Conservation (phyloP, 2,113 vertebrate species). For the Thinocorus orbignyianus region DNA sequence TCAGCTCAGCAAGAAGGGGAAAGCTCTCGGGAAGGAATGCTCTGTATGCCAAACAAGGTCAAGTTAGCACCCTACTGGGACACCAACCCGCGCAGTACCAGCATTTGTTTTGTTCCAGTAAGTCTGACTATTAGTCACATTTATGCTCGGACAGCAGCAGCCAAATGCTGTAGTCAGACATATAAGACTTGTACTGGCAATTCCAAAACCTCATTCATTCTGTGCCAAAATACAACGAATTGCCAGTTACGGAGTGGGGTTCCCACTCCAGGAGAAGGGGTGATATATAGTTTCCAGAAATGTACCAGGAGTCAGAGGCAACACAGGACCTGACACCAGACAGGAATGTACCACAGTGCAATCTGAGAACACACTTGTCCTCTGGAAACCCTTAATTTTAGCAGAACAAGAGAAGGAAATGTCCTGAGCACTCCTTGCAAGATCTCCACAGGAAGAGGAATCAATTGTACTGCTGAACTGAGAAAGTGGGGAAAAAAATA, state of each 20-base stretch:
- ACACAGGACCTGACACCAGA: neutral
- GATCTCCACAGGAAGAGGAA: neutral
- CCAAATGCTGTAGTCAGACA: neutral
- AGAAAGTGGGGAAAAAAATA: neutral
- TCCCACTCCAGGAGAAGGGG: neutral
- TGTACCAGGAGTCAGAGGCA: neutral
- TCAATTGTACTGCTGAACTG: neutral
- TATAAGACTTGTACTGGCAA: neutral
- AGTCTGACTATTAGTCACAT: conserved; percentile 2
- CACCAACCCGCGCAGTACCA: neutral
- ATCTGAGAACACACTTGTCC: neutral
- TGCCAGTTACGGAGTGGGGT: neutral
- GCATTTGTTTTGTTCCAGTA: neutral
- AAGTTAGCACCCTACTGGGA: neutral
- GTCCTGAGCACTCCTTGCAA: neutral
- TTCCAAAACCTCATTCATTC: conserved; percentile 1
- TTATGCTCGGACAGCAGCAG: neutral
- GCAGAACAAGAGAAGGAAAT: conserved; percentile 9
- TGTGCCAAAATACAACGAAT: neutral
- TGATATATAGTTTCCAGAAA: neutral
- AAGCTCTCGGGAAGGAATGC: neutral
- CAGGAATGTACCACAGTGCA: neutral
- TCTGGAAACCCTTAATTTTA: neutral
- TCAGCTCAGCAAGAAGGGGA: neutral
- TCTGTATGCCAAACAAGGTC: neutral